Base-by-base conservation (phyloP, 2,113 vertebrate genomes). In the Morone chrysops region DNA sequence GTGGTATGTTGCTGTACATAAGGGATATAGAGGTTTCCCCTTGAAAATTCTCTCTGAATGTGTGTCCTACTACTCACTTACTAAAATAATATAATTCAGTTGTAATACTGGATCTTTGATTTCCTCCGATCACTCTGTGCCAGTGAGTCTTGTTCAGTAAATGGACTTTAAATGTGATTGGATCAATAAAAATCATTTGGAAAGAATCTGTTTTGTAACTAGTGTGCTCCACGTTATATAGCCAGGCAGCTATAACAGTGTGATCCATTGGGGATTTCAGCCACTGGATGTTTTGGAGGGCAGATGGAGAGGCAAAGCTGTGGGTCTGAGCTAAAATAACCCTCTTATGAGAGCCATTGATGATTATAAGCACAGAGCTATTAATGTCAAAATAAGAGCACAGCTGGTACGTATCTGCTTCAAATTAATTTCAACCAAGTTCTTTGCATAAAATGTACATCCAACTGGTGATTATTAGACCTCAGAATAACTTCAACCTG, bases 261-360 rank as follows among this genome's bases (percentile, higher is more conserved):
- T 68, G 41, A 77, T 57, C 25, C 74, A 36, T 6, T 50, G 20
- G 59, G 71, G 59, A 75, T 80, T 76, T 73, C 14, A 38, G 22
- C 22, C 78, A 68, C 25, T 76, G 59, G 47, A 61, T 75, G 22
- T 60, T 72, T 85, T 71, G 9, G 22, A 67, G 73, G 50, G 53
- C 60, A 87, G 71, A 68, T 87, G 59, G 70, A 87, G 66, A 59
- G 38, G 45, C 22, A 36, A 51, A 67, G 53, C 69, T 38, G 54
- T 57, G 48, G 45, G 43, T 75, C 57, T 43, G 22, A 4, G 10
- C 50, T 66, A 20, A 69, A 67, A 67, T 54, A 78, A 69, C 31
- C 41, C 13, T 81, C 40, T 69, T 68, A 38, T 7, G 17, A 54
- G 45, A 68, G 31, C 47, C 16, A 59, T 20, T 61, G 40, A 75